Evolutionary conservation across 2,113 vertebrate genomes (phyloP).

Genomic region (Pseudorhombus dupliciocellatus): DNA sequence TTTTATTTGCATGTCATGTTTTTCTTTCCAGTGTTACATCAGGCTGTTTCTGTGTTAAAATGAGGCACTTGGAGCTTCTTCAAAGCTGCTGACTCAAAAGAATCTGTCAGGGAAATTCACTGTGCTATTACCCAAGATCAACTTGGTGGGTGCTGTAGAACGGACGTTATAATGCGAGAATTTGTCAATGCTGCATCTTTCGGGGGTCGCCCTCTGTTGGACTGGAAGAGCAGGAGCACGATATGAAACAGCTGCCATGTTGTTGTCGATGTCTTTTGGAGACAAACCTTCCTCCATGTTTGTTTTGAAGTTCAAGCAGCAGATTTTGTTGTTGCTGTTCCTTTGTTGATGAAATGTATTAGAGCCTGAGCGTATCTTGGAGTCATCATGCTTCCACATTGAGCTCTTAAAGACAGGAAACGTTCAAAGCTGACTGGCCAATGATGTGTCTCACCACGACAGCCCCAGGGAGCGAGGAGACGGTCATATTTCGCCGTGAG

Average conservation of each 20-base stretch:
- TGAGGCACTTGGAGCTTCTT: too few relatives aligned
- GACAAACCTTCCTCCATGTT: neutral
- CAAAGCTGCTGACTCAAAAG: neutral
- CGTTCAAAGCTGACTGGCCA: slow-evolving; percentile 40
- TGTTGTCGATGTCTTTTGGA: neutral
- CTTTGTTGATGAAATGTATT: slow-evolving; percentile 10
- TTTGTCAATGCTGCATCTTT: neutral
- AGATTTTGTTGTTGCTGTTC: neutral
- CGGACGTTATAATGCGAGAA: neutral
- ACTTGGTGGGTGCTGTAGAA: neutral
- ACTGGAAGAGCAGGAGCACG: too few relatives aligned
- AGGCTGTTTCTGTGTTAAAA: too few relatives aligned
- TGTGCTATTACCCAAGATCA: neutral
- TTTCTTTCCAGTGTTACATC: too few relatives aligned
- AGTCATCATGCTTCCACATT: neutral
- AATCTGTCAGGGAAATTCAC: neutral
- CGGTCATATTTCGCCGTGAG: slow-evolving; percentile 94
- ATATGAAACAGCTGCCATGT: neutral
- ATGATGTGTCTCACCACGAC: slow-evolving; percentile 86
- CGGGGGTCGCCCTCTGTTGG: too few relatives aligned
- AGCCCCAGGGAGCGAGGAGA: slow-evolving; percentile 94
- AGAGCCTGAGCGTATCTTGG: neutral
- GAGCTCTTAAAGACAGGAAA: slow-evolving; percentile 6
- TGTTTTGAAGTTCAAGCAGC: too few relatives aligned
- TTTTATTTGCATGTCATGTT: neutral